Conservation (phyloP, 2,113 vertebrate species). For the Elephas maximus region DNA sequence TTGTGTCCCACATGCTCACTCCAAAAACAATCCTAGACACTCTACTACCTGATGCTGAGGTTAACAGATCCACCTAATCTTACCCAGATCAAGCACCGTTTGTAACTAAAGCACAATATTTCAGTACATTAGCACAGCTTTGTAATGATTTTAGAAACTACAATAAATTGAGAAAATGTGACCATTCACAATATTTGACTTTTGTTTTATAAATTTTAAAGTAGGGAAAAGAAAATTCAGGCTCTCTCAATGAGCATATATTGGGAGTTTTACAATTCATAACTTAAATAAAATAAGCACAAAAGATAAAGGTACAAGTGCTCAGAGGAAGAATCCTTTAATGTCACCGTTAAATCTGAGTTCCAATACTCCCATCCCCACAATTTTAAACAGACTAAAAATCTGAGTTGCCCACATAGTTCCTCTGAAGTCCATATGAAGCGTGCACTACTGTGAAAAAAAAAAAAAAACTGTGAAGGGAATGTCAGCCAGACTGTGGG, state of each 20-base stretch:
- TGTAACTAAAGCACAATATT: background rate
- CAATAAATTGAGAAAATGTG: background rate
- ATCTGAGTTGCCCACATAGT: background rate
- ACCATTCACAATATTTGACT: background rate
- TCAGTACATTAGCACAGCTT: background rate
- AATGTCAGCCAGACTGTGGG: conserved; percentile 42
- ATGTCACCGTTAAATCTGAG: background rate
- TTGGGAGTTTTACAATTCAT: background rate
- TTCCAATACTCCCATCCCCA: background rate
- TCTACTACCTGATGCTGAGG: background rate
- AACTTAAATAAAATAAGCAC: conserved; percentile 34
- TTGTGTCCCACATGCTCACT: too few relatives aligned
- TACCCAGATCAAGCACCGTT: background rate
- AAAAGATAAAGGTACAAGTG: background rate
- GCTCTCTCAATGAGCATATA: background rate
- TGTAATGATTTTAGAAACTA: background rate
- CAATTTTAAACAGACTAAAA: background rate
- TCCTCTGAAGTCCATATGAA: background rate
- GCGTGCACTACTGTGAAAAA: background rate
- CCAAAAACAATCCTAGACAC: background rate
- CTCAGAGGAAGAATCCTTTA: background rate
- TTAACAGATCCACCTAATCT: background rate
- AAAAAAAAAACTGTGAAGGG: background rate
- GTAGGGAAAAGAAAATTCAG: background rate
- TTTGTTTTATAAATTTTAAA: background rate